Conservation (phyloP, 2,797 vertebrate species). For the Vireo griseus region DNA sequence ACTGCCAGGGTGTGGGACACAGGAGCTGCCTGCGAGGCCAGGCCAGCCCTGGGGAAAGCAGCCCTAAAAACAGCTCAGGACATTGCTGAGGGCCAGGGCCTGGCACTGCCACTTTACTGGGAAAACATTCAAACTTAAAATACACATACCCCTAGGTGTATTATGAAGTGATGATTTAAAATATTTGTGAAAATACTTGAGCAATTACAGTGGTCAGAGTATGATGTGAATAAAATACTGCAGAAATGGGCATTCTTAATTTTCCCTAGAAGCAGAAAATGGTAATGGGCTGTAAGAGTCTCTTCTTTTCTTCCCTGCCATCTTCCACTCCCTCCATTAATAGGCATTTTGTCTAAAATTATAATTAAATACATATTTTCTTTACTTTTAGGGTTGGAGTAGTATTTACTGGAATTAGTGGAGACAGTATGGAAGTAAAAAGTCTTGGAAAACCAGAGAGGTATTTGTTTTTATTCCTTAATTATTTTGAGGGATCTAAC, state of each 20-base stretch:
- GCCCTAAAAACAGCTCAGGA: background rate
- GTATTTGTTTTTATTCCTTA: slow-evolving; percentile 66
- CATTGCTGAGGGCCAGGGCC: background rate
- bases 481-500: background rate
- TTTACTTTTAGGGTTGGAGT: slow-evolving; percentile 83
- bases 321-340: background rate
- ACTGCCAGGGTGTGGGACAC: background rate
- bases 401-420: slow-evolving; percentile 82
- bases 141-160: background rate
- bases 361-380: background rate
- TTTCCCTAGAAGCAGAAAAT: background rate
- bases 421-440: slow-evolving; percentile 90
- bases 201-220: background rate
- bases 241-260: background rate
- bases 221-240: background rate
- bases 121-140: background rate
- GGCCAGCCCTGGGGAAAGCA: accelerated
- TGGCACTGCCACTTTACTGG: background rate
- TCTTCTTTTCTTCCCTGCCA: background rate
- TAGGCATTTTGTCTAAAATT: background rate
- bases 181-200: background rate
- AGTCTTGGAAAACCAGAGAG: slow-evolving; percentile 88
- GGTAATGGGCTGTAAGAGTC: background rate
- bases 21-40: background rate
- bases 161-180: background rate